phyloP scores from a whole-genome alignment of 2,888 invertebrate genomes.

The Dicycla oo region DNA sequence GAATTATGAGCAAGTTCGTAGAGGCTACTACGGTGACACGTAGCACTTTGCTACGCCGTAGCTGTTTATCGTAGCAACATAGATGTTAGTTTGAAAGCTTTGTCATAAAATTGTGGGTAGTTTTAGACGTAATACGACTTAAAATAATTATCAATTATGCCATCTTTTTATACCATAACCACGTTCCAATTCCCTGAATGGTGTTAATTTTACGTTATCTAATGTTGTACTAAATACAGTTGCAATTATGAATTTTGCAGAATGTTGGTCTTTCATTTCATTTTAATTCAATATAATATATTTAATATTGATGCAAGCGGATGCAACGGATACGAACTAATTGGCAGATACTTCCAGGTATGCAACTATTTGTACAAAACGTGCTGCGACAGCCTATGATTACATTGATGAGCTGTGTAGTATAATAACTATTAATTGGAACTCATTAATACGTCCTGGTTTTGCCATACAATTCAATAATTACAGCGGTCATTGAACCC shows the following conservation, averaged over 20 bases:
- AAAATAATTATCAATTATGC: neutral
- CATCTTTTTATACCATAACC: neutral
- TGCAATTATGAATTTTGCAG: neutral
- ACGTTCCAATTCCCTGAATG: too few relatives aligned
- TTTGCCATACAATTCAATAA: neutral
- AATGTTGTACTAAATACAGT: neutral
- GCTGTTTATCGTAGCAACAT: conserved; percentile 52
- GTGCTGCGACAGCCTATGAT: neutral
- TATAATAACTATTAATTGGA: neutral
- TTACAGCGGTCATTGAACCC: conserved; percentile 25
- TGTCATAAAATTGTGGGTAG: conserved; percentile 10
- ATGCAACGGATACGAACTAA: conserved; percentile 11
- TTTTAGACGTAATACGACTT: neutral
- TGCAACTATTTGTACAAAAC: neutral
- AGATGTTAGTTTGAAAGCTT: conserved; percentile 12
- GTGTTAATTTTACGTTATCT: neutral
- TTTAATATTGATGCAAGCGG: neutral
- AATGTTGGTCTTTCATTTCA: neutral
- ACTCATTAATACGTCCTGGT: conserved; percentile 1
- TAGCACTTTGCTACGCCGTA: conserved; percentile 68
- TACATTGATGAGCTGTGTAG: neutral
- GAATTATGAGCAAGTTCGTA: conserved; percentile 59
- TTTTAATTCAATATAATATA: conserved; percentile 9
- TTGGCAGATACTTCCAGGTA: neutral
- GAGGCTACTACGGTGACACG: conserved; percentile 62